Base-by-base conservation (phyloP, 2,797 vertebrate species). In the Sparidentex hasta region DNA sequence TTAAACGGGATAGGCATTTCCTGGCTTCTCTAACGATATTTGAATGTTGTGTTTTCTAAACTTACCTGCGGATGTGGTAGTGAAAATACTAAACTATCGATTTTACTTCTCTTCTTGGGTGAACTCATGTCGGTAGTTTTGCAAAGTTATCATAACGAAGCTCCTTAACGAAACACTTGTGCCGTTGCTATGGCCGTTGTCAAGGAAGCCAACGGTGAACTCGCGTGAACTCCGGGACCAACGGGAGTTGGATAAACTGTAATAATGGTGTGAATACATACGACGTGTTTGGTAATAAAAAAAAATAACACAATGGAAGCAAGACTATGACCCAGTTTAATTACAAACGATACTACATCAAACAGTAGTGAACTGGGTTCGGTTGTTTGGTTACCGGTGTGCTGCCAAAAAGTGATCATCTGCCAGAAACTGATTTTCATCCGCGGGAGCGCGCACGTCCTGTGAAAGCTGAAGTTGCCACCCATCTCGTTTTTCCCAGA, bases 171-270 rank as follows among this genome's bases (percentile, higher is more conserved):
- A 41, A 61, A 23, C 33, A 11, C 13, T 20, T 51, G 41, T 65
- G 43, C 3, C 23, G 82, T 84, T 80, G 57, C 73, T 58, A 82
- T 2, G 66, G 20, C 1, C 56, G 82, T 84, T 87, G 76, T 62
- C 71, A 87, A 13, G 78, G 51, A 63, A 55, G 29, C 65, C 38
- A 63, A 65, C 25, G 9, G 61, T 17, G 7, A 41, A 16, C 69
- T 66, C 78, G 38, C 71, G 44, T 23, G 38, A 76, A n/a, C 64
- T 55, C 20, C 1, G 9, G 16, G 44, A 5, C 44, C 46, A 20
- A 21, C 50, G 9, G 23, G 9, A 11, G 48, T 46, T 47, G 33
- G n/a, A 11, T 62, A 25, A 17, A 11, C 7, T 17, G 11, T 11
- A 23, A 23, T 21, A 5, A 5, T 5, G 43, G 2, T 25, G 5